Base-by-base conservation (phyloP, 2,797 vertebrate species). In the Propithecus deckenii region DNA sequence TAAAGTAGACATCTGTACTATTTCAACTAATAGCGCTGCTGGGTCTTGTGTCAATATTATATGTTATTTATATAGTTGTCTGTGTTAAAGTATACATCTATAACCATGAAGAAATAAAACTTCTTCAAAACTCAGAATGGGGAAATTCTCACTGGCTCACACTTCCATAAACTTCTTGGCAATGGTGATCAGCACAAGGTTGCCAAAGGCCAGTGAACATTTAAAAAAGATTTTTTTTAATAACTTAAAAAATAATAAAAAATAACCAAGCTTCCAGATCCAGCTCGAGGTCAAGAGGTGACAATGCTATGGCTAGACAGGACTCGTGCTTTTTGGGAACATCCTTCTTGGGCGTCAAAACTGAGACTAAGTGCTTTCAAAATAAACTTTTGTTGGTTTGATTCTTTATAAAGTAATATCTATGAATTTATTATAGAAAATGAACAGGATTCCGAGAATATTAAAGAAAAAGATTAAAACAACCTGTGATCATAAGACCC, bases 121-220 rank as follows among this genome's bases (percentile, higher is more conserved):
- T 59, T 92, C 89, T 69, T 74, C 32, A 55, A 96, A 96, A 84
- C 30, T 92, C 90, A 65, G 22, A 86, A 75, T 8, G 7, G 32
- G 63, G 32, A 65, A 65, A 65, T 65, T 65, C 22, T 95, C 35
- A 50, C 28, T 93, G 30, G 63, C 14, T 75, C 59, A 41, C 17
- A 61, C 10, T 65, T 81, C 30, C 6, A 35, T 20, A 76, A 48
- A 55, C 15, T 69, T 72, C 81, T 65, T 43, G 50, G 50, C 76
- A 94, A 43, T n/a, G 28, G 41, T 17, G 7, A 92, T 93, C 38
- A 92, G 32, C 30, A 52, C 43, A 89, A 76, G 61, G 41, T 25
- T 61, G 52, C 65, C 52, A 72, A 38, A 91, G 57, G 50, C 22
- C 50, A 57, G 38, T 4, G 4, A 55, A 15, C 22, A 71, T 75